Evolutionary conservation across 2,113 vertebrate species (phyloP).

Genomic region (Microtus richardsoni): DNA sequence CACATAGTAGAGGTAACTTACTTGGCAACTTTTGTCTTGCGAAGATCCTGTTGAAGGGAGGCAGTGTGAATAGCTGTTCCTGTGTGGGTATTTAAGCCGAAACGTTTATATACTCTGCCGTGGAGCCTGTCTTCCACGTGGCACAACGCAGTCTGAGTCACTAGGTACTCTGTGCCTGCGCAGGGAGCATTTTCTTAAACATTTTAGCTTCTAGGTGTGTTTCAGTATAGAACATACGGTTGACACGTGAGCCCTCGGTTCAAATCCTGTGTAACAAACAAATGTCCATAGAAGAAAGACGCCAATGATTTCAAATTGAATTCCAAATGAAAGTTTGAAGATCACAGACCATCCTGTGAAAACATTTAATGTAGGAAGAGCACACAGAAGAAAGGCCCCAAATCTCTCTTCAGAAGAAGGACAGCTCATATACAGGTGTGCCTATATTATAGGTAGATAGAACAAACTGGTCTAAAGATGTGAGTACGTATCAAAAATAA

Average conservation of each 20-base stretch:
- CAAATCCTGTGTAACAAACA: neutral
- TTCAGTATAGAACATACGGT: neutral
- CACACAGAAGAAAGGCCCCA: neutral
- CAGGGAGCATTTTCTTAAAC: neutral
- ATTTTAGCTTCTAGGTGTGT: neutral
- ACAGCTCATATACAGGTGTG: neutral
- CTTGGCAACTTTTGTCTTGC: constrained; percentile 15
- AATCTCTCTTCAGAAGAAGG: neutral
- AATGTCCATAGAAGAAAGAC: neutral
- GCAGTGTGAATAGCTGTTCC: neutral
- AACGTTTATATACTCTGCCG: neutral
- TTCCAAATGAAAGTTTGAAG: neutral
- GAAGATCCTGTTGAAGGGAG: neutral
- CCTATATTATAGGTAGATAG: neutral
- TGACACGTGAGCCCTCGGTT: neutral
- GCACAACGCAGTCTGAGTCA: neutral
- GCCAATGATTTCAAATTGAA: neutral
- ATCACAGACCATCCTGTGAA: neutral
- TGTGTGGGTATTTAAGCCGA: neutral
- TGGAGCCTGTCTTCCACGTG: neutral
- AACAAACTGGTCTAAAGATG: neutral
- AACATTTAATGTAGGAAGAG: neutral
- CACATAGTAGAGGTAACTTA: neutral
- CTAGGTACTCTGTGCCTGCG: neutral
- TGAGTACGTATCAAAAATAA: neutral